Conservation (phyloP, 2,888 invertebrate species). For the Elaeidobius kamerunicus region DNA sequence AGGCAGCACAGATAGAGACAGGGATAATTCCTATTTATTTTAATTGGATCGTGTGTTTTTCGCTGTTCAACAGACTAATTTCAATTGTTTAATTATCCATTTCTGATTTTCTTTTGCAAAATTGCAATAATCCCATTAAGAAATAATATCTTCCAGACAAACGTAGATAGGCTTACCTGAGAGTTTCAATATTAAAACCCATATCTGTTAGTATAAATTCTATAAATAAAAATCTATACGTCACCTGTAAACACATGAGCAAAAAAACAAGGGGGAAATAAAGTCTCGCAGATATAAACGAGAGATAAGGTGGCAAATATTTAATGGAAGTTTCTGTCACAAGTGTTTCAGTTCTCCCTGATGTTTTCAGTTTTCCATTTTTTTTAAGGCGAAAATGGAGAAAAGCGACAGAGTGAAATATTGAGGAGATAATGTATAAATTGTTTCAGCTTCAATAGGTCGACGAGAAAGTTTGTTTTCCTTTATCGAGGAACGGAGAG, state of each 20-base stretch:
- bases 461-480: neutral
- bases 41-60: no score
- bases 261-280: neutral
- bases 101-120: no score
- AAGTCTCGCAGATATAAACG: neutral
- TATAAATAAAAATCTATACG: neutral
- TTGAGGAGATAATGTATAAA: slow-evolving; percentile 6
- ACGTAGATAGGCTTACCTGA: no score
- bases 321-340: slow-evolving; percentile 14
- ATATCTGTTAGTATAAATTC: no score
- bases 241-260: neutral
- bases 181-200: no score
- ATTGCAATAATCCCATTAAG: no score
- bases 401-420: slow-evolving; percentile 8
- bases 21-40: no score
- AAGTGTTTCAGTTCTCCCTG: slow-evolving; percentile 14
- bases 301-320: slow-evolving; percentile 8
- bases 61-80: no score
- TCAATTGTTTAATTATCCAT: no score
- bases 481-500: no score
- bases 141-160: no score
- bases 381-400: slow-evolving; percentile 8
- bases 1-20: no score
- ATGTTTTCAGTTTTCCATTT: slow-evolving; percentile 15
- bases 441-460: neutral